Evolutionary conservation across 23 tunicate genomes (phyloP).

Genomic region (Trididemnum nubilum): DNA sequence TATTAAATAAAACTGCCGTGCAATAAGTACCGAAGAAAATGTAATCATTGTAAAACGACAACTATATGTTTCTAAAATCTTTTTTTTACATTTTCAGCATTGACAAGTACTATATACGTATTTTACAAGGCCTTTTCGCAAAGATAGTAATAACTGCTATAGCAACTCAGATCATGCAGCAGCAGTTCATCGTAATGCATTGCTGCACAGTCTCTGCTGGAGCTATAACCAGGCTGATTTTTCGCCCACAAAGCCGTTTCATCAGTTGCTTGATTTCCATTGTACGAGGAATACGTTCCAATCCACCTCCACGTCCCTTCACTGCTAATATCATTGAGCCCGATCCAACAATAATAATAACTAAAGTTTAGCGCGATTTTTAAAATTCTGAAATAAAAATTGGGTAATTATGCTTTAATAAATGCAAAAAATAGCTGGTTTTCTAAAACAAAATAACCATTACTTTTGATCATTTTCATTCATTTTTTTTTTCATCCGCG

Average conservation of each 20-base stretch:
- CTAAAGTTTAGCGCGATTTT: not conserved
- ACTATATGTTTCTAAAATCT: too few relatives aligned
- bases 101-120: too few relatives aligned
- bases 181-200: not conserved
- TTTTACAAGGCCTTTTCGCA: constrained; percentile 3
- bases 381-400: not conserved
- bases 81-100: too few relatives aligned
- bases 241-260: not conserved
- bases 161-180: not conserved
- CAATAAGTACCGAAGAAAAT: too few relatives aligned
- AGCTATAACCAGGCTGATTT: not conserved
- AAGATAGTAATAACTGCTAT: not conserved
- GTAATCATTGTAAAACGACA: too few relatives aligned
- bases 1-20: too few relatives aligned
- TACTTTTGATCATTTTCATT: too few relatives aligned
- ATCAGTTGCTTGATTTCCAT: not conserved
- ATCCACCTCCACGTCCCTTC: constrained; percentile 11
- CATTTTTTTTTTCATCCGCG: too few relatives aligned
- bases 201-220: not conserved
- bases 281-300: not conserved
- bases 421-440: too few relatives aligned
- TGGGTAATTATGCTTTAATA: too few relatives aligned
- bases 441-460: too few relatives aligned
- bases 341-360: not conserved
- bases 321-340: not conserved